Evolutionary conservation across 2,888 invertebrate species (phyloP), one percentile per base, ranked within the genome.

Genomic region (Apamea epomidion): DNA sequence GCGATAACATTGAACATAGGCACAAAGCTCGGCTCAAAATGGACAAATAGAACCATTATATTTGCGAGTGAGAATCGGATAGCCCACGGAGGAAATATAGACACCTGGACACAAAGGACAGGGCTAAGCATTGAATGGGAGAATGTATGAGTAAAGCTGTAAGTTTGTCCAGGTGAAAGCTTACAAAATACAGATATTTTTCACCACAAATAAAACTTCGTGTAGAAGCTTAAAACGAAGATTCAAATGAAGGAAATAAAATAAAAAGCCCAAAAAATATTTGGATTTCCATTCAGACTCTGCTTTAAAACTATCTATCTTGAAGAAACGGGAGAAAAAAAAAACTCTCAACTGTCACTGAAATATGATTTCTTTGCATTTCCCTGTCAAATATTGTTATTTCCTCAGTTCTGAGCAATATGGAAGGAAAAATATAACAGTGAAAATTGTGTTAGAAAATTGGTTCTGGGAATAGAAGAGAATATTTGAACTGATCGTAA

Each of bases 1-100:
- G 80, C 90, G 87, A 90, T 85, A 88, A 86, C 87, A 89, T 81
- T 87, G 80, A 82, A 81, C 86, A 84, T 76, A 65, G 80, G 74
- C 76, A 84, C 80, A 82, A 78, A 76, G 81, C 81, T 77, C 45
- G 21, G 85, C 88, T 87, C 81, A 81, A 90, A 89, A 89, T 90
- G 90, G 89, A 90, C 89, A 89, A 89, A 89, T 89, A 89, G 90
- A 90, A 84, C 88, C 86, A 89, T 89, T 86, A 87, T 90, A 86
- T 89, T 86, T 62, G 82, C 90, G 71, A 81, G 83, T 86, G 88
- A 67, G 84, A 80, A 89, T 89, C 90, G 81, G 90, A 90, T 89
- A 89, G 75, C 67, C 75, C 7, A 51, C 45, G n/a, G 73, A 60
- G 80, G 82, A 86, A 80, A 87, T 88, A 84, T 84, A 80, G 81